Percentiles rank a stretch among this genome's conserved stretches.
phyloP scores from a whole-genome alignment of 2,888 invertebrate genomes.

The Phytoseiulus persimilis region DNA sequence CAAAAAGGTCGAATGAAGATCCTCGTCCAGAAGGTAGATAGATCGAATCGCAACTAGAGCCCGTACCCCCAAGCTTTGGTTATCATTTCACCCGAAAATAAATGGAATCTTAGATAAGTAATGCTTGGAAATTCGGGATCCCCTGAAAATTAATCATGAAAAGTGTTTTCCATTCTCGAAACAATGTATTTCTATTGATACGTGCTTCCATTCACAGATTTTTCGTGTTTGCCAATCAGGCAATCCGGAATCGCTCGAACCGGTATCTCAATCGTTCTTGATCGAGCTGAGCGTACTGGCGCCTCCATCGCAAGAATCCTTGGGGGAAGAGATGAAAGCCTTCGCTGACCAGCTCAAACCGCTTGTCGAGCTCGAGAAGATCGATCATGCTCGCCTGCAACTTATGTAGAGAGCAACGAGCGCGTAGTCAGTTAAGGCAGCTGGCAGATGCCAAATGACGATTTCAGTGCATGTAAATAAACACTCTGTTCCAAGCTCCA shows the following conservation, averaged over 20 bases:
- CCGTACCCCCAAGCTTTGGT: neutral
- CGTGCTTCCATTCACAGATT: neutral
- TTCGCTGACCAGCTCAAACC: constrained; percentile 91
- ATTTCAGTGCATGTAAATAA: too few relatives aligned
- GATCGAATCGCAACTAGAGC: constrained; percentile 56
- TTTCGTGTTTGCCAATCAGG: constrained; percentile 58
- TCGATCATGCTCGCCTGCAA: constrained; percentile 61
- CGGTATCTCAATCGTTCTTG: constrained; percentile 80
- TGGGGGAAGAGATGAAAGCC: constrained; percentile 87
- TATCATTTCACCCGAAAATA: too few relatives aligned
- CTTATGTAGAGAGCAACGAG: neutral
- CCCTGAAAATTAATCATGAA: too few relatives aligned
- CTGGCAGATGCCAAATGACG: too few relatives aligned
- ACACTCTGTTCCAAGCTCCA: too few relatives aligned
- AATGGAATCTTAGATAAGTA: too few relatives aligned
- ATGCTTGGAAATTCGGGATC: too few relatives aligned
- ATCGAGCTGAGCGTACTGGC: constrained; percentile 85
- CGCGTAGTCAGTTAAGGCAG: neutral
- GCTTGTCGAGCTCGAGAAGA: constrained; percentile 80
- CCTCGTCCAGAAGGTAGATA: constrained; percentile 78
- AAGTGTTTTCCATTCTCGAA: too few relatives aligned
- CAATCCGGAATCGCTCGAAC: constrained; percentile 60
- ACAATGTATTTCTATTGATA: too few relatives aligned
- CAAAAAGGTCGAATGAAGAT: constrained; percentile 94
- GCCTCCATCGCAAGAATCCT: constrained; percentile 82